Conservation (phyloP, 2,113 vertebrate species). For the Mungos mungo region DNA sequence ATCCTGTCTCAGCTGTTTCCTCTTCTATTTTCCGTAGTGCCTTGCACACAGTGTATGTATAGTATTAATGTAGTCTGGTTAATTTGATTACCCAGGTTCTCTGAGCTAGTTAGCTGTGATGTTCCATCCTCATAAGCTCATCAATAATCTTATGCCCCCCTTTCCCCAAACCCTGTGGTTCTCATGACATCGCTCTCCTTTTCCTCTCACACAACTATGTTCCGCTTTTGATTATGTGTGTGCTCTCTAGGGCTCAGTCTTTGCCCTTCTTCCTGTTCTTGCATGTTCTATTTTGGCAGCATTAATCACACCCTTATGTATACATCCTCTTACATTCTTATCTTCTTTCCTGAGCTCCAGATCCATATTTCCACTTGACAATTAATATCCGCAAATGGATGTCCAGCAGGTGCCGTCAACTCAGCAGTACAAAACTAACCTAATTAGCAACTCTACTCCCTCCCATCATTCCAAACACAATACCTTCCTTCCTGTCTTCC, state of each 20-base stretch:
- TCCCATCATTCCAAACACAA: not conserved
- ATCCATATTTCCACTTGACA: not conserved
- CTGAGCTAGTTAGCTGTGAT: not conserved
- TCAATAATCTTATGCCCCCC: too few relatives aligned
- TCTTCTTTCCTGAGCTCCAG: not conserved
- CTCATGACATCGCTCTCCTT: not conserved
- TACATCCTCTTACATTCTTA: not conserved
- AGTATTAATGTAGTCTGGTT: not conserved
- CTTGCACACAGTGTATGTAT: not conserved
- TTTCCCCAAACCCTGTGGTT: not conserved
- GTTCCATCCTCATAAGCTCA: not conserved
- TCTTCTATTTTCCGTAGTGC: not conserved
- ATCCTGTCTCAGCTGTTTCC: not conserved
- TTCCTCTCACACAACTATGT: not conserved
- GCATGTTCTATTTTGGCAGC: not conserved
- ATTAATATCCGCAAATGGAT: not conserved
- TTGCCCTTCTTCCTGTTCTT: not conserved
- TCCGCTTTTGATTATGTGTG: not conserved
- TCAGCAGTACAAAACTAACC: not conserved
- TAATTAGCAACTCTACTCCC: not conserved
- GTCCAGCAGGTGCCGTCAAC: not conserved
- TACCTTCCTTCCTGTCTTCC: not conserved
- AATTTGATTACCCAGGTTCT: not conserved
- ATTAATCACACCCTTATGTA: not conserved
- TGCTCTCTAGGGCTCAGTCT: not conserved